These are phyloP conservation scores for Muscicapa striata DNA, from an alignment of 2,797 vertebrate species.

Conservation along the genomic window DNA sequence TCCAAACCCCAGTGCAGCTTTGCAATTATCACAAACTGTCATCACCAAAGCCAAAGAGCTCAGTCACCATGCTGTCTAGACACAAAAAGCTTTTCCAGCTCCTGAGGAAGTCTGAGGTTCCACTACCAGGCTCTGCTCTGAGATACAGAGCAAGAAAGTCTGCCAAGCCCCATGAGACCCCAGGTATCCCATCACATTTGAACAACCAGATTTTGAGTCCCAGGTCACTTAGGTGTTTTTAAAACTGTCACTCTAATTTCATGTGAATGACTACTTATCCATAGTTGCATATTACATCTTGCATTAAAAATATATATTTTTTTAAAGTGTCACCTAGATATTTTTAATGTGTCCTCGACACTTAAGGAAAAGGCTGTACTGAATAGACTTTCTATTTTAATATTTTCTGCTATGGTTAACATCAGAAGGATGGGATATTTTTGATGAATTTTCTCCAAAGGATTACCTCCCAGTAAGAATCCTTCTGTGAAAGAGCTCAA, in stretches of 20 bases:
- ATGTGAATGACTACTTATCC: background rate
- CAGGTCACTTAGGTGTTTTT: background rate
- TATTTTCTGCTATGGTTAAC: conserved; percentile 12
- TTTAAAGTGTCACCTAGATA: background rate
- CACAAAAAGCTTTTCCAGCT: background rate
- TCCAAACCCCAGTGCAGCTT: background rate
- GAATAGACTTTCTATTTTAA: background rate
- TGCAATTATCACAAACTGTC: background rate
- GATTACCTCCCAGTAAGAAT: conserved; percentile 26
- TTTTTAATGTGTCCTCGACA: background rate
- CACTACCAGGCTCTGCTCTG: rapidly evolving
- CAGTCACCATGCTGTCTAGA: background rate
- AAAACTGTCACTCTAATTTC: background rate
- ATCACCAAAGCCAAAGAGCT: background rate
- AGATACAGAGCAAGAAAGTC: background rate
- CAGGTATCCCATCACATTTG: background rate
- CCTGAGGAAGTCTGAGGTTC: background rate
- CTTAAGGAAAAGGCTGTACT: background rate
- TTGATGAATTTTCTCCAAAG: conserved; percentile 20
- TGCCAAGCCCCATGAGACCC: background rate
- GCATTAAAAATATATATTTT: background rate
- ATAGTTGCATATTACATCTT: background rate
- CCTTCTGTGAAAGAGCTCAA: conserved; percentile 20
- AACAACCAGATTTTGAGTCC: background rate
- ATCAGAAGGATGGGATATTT: background rate